phyloP scores from a whole-genome alignment of 2,888 invertebrate species.

The Proisotoma minuta region DNA sequence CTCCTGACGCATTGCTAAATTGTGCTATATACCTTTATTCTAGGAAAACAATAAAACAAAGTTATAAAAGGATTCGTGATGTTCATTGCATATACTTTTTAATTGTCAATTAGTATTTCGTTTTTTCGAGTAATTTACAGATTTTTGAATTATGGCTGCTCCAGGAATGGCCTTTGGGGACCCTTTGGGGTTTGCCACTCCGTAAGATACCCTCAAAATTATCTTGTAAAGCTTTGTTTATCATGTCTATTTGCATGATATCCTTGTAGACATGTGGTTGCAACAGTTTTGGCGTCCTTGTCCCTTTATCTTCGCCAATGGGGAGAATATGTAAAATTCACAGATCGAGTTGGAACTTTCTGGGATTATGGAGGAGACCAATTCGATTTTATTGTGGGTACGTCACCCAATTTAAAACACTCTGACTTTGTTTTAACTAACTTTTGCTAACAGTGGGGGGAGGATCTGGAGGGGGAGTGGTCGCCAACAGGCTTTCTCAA shows the following conservation, averaged over 20 bases:
- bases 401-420: neutral
- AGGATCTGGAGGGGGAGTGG: constrained; percentile 32
- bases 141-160: neutral
- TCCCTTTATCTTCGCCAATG: constrained; percentile 31
- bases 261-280: constrained; percentile 24
- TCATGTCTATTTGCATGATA: constrained; percentile 1
- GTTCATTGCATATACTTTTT: no score
- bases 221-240: neutral
- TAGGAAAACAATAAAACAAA: no score
- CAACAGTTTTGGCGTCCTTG: constrained; percentile 32
- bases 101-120: no score
- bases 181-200: constrained; percentile 12
- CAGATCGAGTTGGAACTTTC: constrained; percentile 32
- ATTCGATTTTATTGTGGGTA: constrained; percentile 39
- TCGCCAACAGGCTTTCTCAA: constrained; percentile 26
- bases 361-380: constrained; percentile 37
- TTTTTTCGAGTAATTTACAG: no score
- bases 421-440: neutral
- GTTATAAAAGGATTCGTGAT: no score
- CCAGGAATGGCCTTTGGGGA: neutral
- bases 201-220: no score
- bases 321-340: constrained; percentile 37
- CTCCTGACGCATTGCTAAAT: no score
- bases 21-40: no score
- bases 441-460: constrained; percentile 15